Percentiles rank a stretch among this genome's conserved stretches.
phyloP scores from a whole-genome alignment of 37 sponge, comb jelly and placozoan species.

The Cliona cf. orientalis region DNA sequence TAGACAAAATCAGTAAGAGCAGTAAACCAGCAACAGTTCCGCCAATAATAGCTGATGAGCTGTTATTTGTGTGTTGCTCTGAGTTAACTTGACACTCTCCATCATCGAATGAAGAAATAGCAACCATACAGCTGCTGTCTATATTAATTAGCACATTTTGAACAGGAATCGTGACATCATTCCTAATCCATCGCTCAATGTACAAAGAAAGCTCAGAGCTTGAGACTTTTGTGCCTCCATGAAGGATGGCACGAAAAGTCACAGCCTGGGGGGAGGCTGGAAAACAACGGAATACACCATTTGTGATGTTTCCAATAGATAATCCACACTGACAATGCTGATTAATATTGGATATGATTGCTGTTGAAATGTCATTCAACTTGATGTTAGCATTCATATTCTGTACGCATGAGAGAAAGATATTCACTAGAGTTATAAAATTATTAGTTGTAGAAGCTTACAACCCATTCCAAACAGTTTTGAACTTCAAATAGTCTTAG shows the following conservation, averaged over 20 bases:
- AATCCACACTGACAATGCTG: background rate
- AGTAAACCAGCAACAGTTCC: no score
- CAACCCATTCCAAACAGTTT: no score
- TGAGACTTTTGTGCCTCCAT: background rate
- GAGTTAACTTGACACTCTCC: no score
- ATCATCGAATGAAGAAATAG: background rate
- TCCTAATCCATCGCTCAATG: background rate
- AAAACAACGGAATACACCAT: background rate
- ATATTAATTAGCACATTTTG: background rate
- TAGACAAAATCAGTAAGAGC: no score
- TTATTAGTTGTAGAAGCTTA: no score
- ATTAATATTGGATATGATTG: background rate
- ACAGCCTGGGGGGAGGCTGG: constrained; percentile 12
- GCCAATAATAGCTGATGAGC: no score
- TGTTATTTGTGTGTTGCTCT: no score
- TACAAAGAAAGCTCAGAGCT: background rate
- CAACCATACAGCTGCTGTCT: background rate
- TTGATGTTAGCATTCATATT: background rate
- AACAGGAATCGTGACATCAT: background rate
- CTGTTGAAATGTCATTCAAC: background rate
- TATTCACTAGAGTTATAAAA: no score
- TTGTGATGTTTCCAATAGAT: background rate
- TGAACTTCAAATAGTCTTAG: no score
- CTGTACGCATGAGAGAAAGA: no score
- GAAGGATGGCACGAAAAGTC: constrained; percentile 1